Percentiles rank a stretch among this genome's conserved stretches.
These are phyloP conservation scores for Amphiprion ocellaris DNA, from an alignment of 2,113 vertebrate genomes.

Conservation along the genomic window DNA sequence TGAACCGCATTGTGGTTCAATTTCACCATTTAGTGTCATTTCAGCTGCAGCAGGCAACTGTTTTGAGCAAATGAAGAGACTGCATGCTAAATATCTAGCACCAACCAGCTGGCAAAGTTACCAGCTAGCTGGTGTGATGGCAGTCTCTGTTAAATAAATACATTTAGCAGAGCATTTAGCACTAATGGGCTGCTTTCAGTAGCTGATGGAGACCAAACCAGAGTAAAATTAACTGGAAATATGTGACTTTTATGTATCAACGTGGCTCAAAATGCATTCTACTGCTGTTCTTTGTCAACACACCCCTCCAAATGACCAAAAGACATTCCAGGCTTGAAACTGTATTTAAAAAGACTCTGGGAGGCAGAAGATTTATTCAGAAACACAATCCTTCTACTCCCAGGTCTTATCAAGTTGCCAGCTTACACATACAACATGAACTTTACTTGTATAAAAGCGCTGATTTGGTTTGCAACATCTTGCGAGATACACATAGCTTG, in stretches of 20 bases:
- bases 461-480: slow-evolving; percentile 7
- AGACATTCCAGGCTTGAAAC: not conserved
- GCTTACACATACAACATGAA: not conserved
- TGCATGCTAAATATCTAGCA: too few species aligned
- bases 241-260: not conserved
- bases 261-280: not conserved
- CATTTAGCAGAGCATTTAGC: too few species aligned
- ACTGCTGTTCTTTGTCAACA: not conserved
- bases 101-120: too few species aligned
- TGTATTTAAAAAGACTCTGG: not conserved
- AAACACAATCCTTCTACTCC: not conserved
- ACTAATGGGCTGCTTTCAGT: not conserved
- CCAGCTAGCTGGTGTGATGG: too few species aligned
- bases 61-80: too few species aligned
- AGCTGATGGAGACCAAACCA: not conserved
- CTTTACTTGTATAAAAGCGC: not conserved
- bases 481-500: not conserved
- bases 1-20: too few species aligned
- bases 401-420: not conserved
- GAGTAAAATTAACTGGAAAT: not conserved
- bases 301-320: not conserved
- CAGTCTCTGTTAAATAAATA: too few species aligned
- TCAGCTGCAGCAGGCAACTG: too few species aligned
- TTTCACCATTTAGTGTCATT: too few species aligned
- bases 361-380: not conserved